Percentiles rank a stretch among this genome's conserved stretches.
phyloP scores from a whole-genome alignment of 2,797 vertebrate species.

The Lates japonicus region DNA sequence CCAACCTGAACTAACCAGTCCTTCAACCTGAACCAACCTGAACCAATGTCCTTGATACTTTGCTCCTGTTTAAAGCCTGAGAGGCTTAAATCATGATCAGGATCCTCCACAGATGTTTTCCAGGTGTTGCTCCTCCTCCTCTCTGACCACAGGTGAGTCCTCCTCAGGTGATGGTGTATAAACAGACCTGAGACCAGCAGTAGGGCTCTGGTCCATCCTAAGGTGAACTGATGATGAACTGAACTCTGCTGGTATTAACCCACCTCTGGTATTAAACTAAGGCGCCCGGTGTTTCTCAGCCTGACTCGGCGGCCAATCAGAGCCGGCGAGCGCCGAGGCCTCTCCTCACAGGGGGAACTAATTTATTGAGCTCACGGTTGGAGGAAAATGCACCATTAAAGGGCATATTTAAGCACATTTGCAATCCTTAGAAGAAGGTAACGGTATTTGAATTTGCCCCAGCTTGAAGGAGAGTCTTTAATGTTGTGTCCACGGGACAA shows the following conservation, averaged over 20 bases:
- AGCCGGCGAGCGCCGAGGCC: conserved; percentile 27
- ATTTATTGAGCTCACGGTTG: conserved; percentile 71
- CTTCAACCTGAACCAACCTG: no score
- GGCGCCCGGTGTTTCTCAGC: conserved; percentile 45
- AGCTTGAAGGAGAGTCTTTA: conserved; percentile 85
- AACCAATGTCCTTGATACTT: no score
- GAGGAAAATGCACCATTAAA: conserved; percentile 79
- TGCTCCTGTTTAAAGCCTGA: no score
- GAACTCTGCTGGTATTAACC: conserved; percentile 2
- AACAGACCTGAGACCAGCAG: background rate
- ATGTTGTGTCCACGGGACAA: conserved; percentile 83
- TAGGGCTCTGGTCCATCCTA: no score
- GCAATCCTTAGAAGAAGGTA: conserved; percentile 80
- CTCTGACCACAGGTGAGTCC: no score
- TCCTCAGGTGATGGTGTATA: background rate
- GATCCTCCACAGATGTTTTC: no score
- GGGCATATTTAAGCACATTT: conserved; percentile 82
- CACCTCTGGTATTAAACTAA: conserved; percentile 39
- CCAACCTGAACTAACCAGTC: no score
- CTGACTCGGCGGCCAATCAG: conserved; percentile 50
- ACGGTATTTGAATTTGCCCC: conserved; percentile 77
- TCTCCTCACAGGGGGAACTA: conserved; percentile 73
- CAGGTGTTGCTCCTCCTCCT: no score
- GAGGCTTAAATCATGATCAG: no score
- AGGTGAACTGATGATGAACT: background rate